Base-by-base conservation (phyloP, 2,888 invertebrate genomes). In the Augochlorella aurata region DNA sequence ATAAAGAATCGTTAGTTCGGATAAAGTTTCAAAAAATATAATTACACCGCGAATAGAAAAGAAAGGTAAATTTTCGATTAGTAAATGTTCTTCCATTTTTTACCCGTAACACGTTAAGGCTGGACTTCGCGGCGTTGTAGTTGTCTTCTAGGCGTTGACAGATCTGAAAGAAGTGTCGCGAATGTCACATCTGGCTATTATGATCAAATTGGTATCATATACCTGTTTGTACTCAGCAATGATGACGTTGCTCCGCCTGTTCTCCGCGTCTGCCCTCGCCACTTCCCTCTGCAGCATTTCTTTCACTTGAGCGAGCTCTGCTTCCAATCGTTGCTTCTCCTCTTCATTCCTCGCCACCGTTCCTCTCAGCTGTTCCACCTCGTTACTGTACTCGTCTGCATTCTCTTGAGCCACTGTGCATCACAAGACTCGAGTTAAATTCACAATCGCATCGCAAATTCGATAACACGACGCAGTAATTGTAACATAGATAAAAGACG, bases 181-280 rank as follows among this genome's bases (percentile, higher is more conserved):
- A 14, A 16, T 65, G 4, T 44, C 10, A 65, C 65, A 21, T 29
- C 38, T 65, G n/a, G 12, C 38, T 65, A 65, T 65, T 44, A 44
- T 65, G 1, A 9, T 65, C 44, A 18, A 65, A 44, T 65, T 65
- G 12, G n/a, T 44, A 10, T 65, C 44, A n/a, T 65, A 5, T 65
- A 96, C 95, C 94, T 97, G 96, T 93, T 99, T 98, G 92, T 99
- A 99, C 91, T 99, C 99, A 70, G 96, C 95, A 87, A 98, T 97
- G 65, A 99, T 98, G 24, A 96, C 96, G 65, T 95, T 95, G 92
- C 97, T 97, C 91, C 97, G 96, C 9, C 95, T 95, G 58, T 96
- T 96, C 82, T 97, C 97, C 38, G 95, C 95, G 87, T 97, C 96
- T 1, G 96, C 96, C 89, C 96, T 96, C 24, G 96, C 95, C 47